Percentiles rank a stretch among this genome's conserved stretches.
Evolutionary conservation across 2,113 vertebrate genomes (phyloP).

Genomic region (Abramis brama): DNA sequence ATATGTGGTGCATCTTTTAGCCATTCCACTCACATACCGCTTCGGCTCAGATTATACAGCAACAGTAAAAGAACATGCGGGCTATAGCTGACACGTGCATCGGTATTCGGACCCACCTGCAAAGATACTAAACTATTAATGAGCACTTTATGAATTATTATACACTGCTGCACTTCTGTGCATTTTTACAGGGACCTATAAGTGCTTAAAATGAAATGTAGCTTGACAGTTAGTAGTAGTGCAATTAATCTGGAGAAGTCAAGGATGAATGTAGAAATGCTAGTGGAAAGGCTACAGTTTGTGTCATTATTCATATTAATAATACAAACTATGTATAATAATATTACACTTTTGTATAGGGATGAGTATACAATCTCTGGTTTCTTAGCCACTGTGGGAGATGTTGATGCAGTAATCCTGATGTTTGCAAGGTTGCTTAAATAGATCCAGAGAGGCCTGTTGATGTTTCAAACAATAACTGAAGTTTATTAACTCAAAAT

Average conservation of each 20-base stretch:
- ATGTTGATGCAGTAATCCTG: no score
- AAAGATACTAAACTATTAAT: conserved; percentile 42
- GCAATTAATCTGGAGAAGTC: neutral
- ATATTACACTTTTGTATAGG: neutral
- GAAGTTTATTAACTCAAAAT: no score
- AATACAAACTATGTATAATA: neutral
- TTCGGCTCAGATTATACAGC: conserved; percentile 63
- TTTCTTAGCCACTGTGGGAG: no score
- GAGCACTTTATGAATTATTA: conserved; percentile 23
- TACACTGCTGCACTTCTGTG: neutral
- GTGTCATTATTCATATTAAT: neutral
- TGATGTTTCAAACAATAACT: no score
- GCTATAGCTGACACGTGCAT: neutral
- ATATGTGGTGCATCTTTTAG: neutral
- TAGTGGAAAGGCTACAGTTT: neutral
- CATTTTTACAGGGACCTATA: neutral
- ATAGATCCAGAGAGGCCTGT: no score
- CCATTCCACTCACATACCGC: conserved; percentile 28
- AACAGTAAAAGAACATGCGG: conserved; percentile 53
- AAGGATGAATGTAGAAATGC: neutral
- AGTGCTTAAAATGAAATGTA: neutral
- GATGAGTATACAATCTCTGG: neutral
- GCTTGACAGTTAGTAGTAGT: neutral
- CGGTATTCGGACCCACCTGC: conserved; percentile 4
- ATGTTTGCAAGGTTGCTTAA: no score